These are phyloP conservation scores for Lasioglossum pauxillum DNA, from an alignment of 2,888 invertebrate species.

Conservation along the genomic window DNA sequence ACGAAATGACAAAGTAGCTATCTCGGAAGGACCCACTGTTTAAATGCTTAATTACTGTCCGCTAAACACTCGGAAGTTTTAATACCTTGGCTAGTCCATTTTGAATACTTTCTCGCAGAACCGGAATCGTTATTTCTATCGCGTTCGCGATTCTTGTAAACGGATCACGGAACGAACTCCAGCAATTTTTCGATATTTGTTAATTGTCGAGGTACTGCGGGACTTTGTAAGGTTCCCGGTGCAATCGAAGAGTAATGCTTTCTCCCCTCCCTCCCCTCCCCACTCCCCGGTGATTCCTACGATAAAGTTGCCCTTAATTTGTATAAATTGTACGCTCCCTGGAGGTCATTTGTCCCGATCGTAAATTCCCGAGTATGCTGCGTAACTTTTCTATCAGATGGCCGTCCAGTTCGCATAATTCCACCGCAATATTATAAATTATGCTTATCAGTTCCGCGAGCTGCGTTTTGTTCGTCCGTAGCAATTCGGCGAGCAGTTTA, in stretches of 20 bases:
- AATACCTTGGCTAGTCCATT: neutral
- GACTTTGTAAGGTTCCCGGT: neutral
- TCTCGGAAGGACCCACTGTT: neutral
- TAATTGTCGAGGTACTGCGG: neutral
- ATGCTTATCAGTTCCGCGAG: conserved; percentile 21
- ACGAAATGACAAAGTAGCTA: neutral
- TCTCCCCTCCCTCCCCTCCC: neutral
- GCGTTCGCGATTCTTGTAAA: neutral
- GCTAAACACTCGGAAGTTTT: neutral
- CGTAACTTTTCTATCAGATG: conserved; percentile 39
- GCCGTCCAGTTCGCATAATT: conserved; percentile 19
- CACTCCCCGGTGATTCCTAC: neutral
- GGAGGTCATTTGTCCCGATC: conserved; percentile 8
- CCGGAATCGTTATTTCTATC: neutral
- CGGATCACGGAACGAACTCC: neutral
- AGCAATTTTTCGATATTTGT: neutral
- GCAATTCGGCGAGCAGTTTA: neutral
- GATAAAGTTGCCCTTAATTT: neutral
- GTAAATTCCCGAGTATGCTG: conserved; percentile 18
- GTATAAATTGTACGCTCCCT: conserved; percentile 2
- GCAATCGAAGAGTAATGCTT: neutral
- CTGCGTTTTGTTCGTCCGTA: neutral
- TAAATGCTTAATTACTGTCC: neutral
- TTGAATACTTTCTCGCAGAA: neutral
- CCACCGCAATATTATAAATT: conserved; percentile 17